Evolutionary conservation across 2,113 vertebrate genomes (phyloP), one percentile per base, ranked within the genome.

Genomic region (Pangasianodon hypophthalmus): DNA sequence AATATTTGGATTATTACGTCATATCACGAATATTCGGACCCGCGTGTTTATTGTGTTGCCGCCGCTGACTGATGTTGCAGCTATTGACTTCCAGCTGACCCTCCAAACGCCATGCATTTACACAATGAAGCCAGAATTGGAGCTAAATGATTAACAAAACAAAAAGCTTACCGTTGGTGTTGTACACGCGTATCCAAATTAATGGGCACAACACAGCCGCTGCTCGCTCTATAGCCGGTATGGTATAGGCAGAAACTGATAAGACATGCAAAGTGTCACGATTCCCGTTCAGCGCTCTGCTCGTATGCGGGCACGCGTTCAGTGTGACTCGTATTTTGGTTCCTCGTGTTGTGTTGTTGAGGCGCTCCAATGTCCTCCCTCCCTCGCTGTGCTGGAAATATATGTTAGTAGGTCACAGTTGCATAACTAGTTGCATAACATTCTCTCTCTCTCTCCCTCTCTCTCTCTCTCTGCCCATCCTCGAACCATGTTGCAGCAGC

Each of bases 401-500:
- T 97, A 95, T 97, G 96, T 96, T 96, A 97, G 96, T 97, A 95
- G 96, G 96, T 97, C 96, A 96, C 94, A 92, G 96, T 96, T 97
- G 96, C 96, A 96, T 96, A 97, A 97, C 95, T 95, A 93, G 96
- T 90, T 86, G 85, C 88, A 87, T 96, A 95, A 96, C 96, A 95
- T 95, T 95, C 94, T 94, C 93, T 95, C 92, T 94, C 92, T 87
- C 82, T 89, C 89, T 86, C 87, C 86, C 89, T 85, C 85, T 82
- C 88, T 91, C 93, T 93, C 89, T 88, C 90, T 88, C 92, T 91
- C 93, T 46, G 29, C 81, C 81, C 86, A 62, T 90, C 91, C 69
- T 88, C 87, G 88, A 93, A 93, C 94, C 93, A 92, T 82, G 90
- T 94, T 92, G 92, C 92, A 89, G 91, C 88, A 91, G 26, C 88